Conservation (phyloP, 1,140 invertebrate species). For the Philopotamus ludificatus region DNA sequence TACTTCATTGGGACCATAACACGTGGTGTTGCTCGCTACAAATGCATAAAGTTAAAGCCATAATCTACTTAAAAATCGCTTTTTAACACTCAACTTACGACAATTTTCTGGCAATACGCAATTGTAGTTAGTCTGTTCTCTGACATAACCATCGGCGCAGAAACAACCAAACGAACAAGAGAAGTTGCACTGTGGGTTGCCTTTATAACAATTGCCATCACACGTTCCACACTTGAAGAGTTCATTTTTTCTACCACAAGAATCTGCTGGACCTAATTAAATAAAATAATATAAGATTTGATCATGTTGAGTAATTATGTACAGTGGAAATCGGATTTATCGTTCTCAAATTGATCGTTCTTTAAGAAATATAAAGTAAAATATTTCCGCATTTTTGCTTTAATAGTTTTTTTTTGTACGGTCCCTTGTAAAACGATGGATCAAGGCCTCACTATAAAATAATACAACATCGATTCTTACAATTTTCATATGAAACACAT, state of each 20-base stretch:
- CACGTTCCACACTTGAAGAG: constrained; percentile 8
- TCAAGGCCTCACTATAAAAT: too few species aligned
- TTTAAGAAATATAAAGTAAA: too few species aligned
- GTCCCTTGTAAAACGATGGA: too few species aligned
- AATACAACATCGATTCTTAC: too few species aligned
- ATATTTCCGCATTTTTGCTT: too few species aligned
- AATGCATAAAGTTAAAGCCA: neutral
- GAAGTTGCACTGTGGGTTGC: neutral
- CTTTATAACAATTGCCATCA: neutral
- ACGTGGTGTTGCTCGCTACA: constrained; percentile 6
- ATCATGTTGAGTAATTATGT: too few species aligned
- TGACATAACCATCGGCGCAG: constrained; percentile 25
- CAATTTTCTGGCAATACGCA: constrained; percentile 25
- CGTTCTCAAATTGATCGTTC: too few species aligned
- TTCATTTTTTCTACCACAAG: constrained; percentile 4
- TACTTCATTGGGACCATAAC: constrained; percentile 18
- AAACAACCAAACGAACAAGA: constrained; percentile 4
- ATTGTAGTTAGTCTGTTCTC: neutral
- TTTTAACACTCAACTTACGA: constrained; percentile 19
- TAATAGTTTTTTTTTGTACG: too few species aligned
- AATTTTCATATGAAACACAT: too few species aligned
- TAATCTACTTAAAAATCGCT: neutral
- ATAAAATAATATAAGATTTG: too few species aligned
- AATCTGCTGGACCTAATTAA: neutral
- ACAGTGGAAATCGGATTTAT: too few species aligned